Evolutionary conservation across 2,113 vertebrate species (phyloP).

Genomic region (Leucosticte australis): DNA sequence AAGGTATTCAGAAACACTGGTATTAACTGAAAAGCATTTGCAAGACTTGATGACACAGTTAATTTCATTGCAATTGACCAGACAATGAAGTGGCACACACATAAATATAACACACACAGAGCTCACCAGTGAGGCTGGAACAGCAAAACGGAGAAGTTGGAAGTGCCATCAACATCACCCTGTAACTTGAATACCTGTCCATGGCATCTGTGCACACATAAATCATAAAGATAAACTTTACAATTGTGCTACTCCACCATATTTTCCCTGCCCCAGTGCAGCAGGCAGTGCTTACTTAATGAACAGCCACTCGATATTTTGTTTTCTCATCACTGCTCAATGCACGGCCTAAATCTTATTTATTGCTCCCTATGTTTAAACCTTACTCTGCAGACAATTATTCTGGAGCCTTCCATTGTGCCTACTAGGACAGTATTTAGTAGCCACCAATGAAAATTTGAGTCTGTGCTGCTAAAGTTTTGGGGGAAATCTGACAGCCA

Average conservation of each 20-base stretch:
- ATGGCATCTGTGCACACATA: too few species aligned
- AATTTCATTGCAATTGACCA: background rate
- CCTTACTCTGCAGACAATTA: background rate
- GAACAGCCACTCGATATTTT: background rate
- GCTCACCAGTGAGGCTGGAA: background rate
- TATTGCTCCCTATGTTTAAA: background rate
- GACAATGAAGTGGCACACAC: background rate
- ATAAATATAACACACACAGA: background rate
- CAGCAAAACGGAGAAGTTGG: background rate
- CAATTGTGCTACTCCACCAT: background rate
- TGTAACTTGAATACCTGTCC: background rate
- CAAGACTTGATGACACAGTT: background rate
- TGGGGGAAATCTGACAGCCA: background rate
- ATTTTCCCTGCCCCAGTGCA: background rate
- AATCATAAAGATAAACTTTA: background rate
- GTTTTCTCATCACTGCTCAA: background rate
- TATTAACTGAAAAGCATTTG: background rate
- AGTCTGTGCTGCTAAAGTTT: background rate
- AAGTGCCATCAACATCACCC: background rate
- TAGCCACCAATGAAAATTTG: background rate
- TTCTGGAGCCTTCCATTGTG: background rate
- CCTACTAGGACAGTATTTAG: background rate
- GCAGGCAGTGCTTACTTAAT: background rate
- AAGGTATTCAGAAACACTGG: constrained; percentile 7
- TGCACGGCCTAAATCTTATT: background rate